These are phyloP conservation scores for Corythoichthys intestinalis DNA, from an alignment of 2,113 vertebrate species.

Conservation along the genomic window DNA sequence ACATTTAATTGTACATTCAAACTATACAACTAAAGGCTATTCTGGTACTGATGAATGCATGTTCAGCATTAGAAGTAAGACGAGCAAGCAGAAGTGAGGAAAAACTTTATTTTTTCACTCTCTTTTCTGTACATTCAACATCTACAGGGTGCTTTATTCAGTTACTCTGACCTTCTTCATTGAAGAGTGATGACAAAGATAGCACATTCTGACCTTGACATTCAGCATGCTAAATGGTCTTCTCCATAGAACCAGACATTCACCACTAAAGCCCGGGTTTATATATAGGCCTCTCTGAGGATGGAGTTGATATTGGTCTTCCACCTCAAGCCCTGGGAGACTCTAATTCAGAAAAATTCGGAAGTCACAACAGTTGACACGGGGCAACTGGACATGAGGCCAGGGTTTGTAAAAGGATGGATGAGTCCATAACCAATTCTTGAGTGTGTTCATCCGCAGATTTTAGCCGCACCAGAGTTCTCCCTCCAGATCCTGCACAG, in stretches of 20 bases:
- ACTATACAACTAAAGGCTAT: background rate
- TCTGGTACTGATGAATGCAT: background rate
- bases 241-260: conserved; percentile 78
- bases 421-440: no score
- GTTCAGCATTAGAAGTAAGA: background rate
- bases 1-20: no score
- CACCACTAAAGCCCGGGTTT: conserved; percentile 7
- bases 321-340: no score
- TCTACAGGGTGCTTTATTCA: conserved; percentile 85
- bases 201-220: conserved; percentile 90
- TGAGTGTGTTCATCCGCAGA: no score
- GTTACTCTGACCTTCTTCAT: conserved; percentile 90
- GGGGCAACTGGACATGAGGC: no score
- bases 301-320: no score
- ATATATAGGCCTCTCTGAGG: background rate
- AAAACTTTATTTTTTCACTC: background rate
- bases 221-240: conserved; percentile 93
- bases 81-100: background rate
- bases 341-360: no score
- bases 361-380: no score
- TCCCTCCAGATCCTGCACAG: no score
- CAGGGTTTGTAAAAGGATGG: no score
- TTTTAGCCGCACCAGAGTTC: no score
- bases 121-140: conserved; percentile 71
- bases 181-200: conserved; percentile 90